A percentile compares a stretch with the other conserved stretches of the same genome.
phyloP scores from a whole-genome alignment of 2,797 vertebrate species.

The Lacerta bilineata region DNA sequence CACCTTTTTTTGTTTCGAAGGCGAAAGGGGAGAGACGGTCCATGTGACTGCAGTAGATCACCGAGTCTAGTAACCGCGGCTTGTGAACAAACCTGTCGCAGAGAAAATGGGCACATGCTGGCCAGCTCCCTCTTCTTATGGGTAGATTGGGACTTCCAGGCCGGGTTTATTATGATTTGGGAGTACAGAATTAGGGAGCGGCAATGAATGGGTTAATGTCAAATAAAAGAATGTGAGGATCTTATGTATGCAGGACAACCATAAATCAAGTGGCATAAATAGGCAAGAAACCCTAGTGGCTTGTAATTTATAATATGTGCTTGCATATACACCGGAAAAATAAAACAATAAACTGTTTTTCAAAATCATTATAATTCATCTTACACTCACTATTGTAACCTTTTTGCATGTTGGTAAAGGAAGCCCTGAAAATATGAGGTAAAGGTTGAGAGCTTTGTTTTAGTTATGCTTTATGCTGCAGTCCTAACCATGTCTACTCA shows the following conservation, averaged over 20 bases:
- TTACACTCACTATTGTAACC: not conserved
- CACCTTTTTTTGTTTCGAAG: not conserved
- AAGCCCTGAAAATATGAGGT: not conserved
- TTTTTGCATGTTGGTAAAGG: not conserved
- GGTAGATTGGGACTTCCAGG: not conserved
- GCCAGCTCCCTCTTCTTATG: not conserved
- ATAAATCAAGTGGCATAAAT: not conserved
- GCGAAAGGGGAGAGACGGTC: not conserved
- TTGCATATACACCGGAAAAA: fast-evolving
- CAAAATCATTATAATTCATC: not conserved
- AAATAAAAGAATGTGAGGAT: not conserved
- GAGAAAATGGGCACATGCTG: not conserved
- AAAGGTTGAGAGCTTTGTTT: not conserved
- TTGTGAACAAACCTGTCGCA: too few relatives aligned
- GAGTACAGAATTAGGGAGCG: not conserved
- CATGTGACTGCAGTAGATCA: too few relatives aligned
- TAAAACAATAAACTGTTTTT: not conserved
- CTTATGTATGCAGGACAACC: not conserved
- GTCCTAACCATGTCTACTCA: too few relatives aligned
- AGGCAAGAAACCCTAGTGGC: not conserved
- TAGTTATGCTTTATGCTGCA: not conserved
- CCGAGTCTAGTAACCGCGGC: too few relatives aligned
- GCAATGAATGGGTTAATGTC: not conserved
- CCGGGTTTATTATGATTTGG: not conserved
- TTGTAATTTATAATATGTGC: not conserved